phyloP scores from a whole-genome alignment of 2,113 vertebrate genomes.

The Tenebrosternarchus preto region DNA sequence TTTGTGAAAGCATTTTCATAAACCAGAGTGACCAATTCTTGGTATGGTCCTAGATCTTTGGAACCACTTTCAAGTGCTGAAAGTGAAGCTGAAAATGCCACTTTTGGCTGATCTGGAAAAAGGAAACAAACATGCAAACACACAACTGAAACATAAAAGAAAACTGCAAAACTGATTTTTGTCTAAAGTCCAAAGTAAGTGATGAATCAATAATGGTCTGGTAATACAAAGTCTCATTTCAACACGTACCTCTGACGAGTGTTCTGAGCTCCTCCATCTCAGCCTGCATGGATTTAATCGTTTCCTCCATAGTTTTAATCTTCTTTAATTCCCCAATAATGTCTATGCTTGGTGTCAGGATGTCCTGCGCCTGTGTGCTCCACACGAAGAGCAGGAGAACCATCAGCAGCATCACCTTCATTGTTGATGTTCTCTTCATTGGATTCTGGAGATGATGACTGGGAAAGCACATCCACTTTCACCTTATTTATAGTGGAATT shows the following conservation, averaged over 20 bases:
- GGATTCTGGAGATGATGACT: no score
- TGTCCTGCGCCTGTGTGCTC: neutral
- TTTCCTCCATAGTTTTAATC: neutral
- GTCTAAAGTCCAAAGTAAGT: no score
- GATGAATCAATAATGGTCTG: no score
- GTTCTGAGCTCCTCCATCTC: neutral
- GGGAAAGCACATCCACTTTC: no score
- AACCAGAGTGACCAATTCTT: neutral
- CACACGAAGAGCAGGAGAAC: neutral
- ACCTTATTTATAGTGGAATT: no score
- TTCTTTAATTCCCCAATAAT: neutral
- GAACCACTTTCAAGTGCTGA: neutral
- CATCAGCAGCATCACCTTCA: no score
- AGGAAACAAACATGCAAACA: neutral
- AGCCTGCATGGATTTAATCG: neutral
- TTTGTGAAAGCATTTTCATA: neutral
- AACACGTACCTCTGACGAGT: no score
- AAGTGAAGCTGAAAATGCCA: conserved; percentile 18
- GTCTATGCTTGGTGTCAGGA: neutral
- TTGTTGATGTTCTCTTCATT: no score
- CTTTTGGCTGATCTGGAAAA: neutral
- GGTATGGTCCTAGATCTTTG: neutral
- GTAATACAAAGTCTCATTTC: no score
- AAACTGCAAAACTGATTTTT: no score
- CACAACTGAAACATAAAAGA: no score